Percentiles rank a stretch among this genome's conserved stretches.
These are phyloP conservation scores for Dynastes tityus DNA, from an alignment of 2,888 invertebrate genomes.

Conservation along the genomic window DNA sequence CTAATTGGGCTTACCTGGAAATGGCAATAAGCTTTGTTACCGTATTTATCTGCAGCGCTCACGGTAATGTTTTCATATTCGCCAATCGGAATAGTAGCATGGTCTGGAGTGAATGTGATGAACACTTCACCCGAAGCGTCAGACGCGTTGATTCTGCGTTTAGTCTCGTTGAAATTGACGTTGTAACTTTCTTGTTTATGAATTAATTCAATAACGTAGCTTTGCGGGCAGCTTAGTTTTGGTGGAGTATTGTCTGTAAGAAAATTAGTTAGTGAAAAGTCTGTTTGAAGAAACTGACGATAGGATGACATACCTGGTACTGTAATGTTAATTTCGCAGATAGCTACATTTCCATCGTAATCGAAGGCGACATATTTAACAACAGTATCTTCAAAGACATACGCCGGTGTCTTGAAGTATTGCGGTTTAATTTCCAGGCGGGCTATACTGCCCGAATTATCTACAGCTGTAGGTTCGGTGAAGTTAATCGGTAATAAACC, in stretches of 20 bases:
- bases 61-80: slow-evolving; percentile 95
- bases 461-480: slow-evolving; percentile 94
- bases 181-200: slow-evolving; percentile 92
- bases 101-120: slow-evolving; percentile 87
- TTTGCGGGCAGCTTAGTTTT: slow-evolving; percentile 91
- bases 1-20: slow-evolving; percentile 81
- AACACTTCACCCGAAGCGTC: slow-evolving; percentile 92
- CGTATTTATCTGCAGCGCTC: slow-evolving; percentile 88
- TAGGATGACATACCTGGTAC: slow-evolving; percentile 76
- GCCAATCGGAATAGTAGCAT: slow-evolving; percentile 88
- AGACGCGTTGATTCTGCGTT: slow-evolving; percentile 86
- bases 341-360: slow-evolving; percentile 97
- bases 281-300: background rate
- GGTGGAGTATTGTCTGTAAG: slow-evolving; percentile 89
- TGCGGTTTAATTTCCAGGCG: slow-evolving; percentile 93
- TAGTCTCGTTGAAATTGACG: slow-evolving; percentile 93
- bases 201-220: slow-evolving; percentile 93
- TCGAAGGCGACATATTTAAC: slow-evolving; percentile 97
- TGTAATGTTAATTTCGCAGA: slow-evolving; percentile 96
- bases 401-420: slow-evolving; percentile 90
- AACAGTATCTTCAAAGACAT: slow-evolving; percentile 91
- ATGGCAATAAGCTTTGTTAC: slow-evolving; percentile 91
- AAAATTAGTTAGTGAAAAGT: slow-evolving; percentile 26
- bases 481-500: slow-evolving; percentile 94
- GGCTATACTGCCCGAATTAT: slow-evolving; percentile 96